Percentiles rank a stretch among this genome's conserved stretches.
Conservation (phyloP, 2,113 vertebrate genomes). For the Chaenocephalus aceratus region DNA sequence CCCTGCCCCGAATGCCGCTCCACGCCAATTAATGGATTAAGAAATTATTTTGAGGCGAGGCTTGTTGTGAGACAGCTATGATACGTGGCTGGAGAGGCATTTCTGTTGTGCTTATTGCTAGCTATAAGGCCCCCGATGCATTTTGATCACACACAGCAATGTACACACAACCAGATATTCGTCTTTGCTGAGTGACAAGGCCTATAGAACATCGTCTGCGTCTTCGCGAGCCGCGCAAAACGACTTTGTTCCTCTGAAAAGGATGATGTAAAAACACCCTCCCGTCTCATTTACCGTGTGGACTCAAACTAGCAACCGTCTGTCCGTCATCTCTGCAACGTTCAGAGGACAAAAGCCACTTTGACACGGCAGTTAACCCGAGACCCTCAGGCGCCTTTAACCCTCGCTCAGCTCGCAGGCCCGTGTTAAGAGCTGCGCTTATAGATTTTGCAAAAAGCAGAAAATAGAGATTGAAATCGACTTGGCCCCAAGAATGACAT, state of each 20-base stretch:
- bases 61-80: conserved; percentile 78
- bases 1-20: conserved; percentile 75
- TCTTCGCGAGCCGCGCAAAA: conserved; percentile 15
- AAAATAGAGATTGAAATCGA: conserved; percentile 65
- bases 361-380: conserved; percentile 61
- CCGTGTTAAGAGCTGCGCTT: conserved; percentile 52
- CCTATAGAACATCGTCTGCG: conserved; percentile 24
- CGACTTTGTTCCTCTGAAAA: conserved; percentile 6
- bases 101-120: conserved; percentile 58
- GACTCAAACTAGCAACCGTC: conserved; percentile 46
- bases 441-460: conserved; percentile 60
- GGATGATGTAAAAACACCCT: conserved; percentile 30
- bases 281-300: background rate
- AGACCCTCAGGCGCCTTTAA: conserved; percentile 39
- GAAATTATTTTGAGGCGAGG: conserved; percentile 78
- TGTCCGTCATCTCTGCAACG: background rate
- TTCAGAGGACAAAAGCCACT: conserved; percentile 55
- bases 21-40: conserved; percentile 84
- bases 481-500: conserved; percentile 44
- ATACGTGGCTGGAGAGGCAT: conserved; percentile 73
- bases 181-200: conserved; percentile 45
- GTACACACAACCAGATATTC: conserved; percentile 42
- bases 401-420: conserved; percentile 44
- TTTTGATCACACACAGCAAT: conserved; percentile 54
- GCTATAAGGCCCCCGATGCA: conserved; percentile 42